Conservation (phyloP, 2,888 invertebrate genomes). For the Caenorhabditis macrosperma region DNA sequence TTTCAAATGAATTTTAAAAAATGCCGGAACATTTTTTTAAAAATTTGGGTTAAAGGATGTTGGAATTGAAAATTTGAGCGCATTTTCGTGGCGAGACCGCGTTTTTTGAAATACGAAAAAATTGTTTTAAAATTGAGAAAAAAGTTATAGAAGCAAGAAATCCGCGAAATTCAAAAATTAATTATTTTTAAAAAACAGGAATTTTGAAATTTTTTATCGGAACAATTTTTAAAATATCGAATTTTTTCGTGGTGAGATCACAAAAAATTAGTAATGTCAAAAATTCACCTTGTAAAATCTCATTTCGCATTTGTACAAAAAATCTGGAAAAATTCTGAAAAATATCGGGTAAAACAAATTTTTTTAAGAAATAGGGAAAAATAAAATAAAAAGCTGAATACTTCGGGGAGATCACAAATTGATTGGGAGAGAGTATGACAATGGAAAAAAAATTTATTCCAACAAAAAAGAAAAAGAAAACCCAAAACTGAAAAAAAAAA, state of each 20-base stretch:
- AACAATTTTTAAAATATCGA: slow-evolving; percentile 10
- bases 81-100: too few species aligned
- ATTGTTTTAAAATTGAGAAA: too few species aligned
- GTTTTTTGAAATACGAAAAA: too few species aligned
- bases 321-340: background rate
- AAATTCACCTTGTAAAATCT: slow-evolving; percentile 45
- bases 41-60: too few species aligned
- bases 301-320: slow-evolving; percentile 25
- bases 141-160: too few species aligned
- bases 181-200: background rate
- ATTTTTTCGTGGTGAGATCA: background rate
- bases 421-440: too few species aligned
- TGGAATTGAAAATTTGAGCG: too few species aligned
- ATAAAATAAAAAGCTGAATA: background rate
- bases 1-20: too few species aligned
- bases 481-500: too few species aligned
- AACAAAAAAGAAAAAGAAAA: too few species aligned
- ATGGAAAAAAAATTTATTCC: too few species aligned
- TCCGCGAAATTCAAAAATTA: background rate
- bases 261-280: background rate
- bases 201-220: slow-evolving; percentile 9
- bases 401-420: background rate
- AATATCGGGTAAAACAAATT: slow-evolving; percentile 5
- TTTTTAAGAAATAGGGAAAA: background rate
- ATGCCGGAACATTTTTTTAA: too few species aligned